These are phyloP conservation scores for Neodiprion fabricii DNA, from an alignment of 1,140 invertebrate species.

Conservation along the genomic window DNA sequence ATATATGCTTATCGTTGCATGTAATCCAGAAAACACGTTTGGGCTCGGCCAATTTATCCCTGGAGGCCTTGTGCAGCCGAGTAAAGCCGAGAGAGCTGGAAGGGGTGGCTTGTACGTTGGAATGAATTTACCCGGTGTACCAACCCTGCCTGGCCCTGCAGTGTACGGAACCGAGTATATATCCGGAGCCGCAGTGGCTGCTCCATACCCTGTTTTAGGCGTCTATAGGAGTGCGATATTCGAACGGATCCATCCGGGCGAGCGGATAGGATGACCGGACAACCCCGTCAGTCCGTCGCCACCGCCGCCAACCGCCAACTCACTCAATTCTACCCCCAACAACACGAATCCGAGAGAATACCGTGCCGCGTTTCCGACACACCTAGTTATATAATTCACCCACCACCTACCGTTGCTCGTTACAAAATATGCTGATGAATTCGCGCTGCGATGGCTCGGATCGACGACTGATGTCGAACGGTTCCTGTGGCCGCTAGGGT, in stretches of 20 bases:
- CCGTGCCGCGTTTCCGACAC: no score
- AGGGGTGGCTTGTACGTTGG: conserved; percentile 50
- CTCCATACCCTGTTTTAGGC: background rate
- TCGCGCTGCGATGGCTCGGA: no score
- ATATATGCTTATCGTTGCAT: conserved; percentile 51
- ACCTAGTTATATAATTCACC: no score
- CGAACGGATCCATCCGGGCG: background rate
- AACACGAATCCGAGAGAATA: no score
- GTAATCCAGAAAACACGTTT: conserved; percentile 57
- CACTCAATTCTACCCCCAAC: no score
- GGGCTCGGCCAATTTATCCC: conserved; percentile 60
- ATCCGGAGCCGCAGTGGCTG: background rate
- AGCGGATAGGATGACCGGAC: background rate
- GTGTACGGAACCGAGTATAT: conserved; percentile 9
- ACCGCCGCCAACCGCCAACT: no score
- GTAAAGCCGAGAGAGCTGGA: conserved; percentile 16
- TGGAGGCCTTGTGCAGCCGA: conserved; percentile 42
- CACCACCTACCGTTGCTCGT: no score
- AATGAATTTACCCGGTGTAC: conserved; percentile 52
- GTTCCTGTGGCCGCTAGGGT: no score
- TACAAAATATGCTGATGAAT: no score
- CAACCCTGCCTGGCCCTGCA: background rate
- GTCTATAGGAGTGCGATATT: background rate
- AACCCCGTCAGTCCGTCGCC: no score
- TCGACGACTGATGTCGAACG: no score